phyloP scores from a whole-genome alignment of 2,113 vertebrate genomes.

The Panthera uncia region DNA sequence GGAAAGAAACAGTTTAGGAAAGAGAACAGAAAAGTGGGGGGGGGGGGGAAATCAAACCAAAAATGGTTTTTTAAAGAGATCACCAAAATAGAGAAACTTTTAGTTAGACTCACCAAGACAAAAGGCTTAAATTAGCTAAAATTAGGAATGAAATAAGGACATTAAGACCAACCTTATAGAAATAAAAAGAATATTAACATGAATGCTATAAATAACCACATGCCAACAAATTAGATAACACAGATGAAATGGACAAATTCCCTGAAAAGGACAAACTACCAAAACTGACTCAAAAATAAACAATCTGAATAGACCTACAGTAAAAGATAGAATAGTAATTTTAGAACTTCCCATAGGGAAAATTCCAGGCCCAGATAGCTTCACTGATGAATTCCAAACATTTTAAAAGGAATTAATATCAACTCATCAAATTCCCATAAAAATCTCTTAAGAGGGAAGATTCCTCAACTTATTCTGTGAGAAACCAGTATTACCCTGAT shows the following conservation, averaged over 20 bases:
- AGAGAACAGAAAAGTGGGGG: background rate
- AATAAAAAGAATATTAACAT: background rate
- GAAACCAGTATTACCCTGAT: background rate
- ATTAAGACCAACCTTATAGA: background rate
- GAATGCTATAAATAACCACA: background rate
- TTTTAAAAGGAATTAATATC: background rate
- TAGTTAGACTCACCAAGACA: background rate
- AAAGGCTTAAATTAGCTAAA: background rate
- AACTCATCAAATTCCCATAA: background rate
- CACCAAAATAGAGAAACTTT: background rate
- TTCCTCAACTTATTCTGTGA: background rate
- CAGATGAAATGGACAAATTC: background rate
- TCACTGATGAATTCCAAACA: background rate
- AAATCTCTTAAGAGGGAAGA: background rate
- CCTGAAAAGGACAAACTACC: background rate
- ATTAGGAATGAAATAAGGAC: background rate
- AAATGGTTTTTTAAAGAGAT: background rate
- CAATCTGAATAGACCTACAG: background rate
- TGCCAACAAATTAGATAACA: background rate
- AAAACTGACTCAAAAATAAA: background rate
- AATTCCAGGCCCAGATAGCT: background rate
- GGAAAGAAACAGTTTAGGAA: background rate
- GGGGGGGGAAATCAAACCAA: background rate
- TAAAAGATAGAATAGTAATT: background rate
- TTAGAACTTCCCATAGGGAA: conserved; percentile 1